These are phyloP conservation scores for Columba livia DNA, from an alignment of 2,113 vertebrate species.

Conservation along the genomic window DNA sequence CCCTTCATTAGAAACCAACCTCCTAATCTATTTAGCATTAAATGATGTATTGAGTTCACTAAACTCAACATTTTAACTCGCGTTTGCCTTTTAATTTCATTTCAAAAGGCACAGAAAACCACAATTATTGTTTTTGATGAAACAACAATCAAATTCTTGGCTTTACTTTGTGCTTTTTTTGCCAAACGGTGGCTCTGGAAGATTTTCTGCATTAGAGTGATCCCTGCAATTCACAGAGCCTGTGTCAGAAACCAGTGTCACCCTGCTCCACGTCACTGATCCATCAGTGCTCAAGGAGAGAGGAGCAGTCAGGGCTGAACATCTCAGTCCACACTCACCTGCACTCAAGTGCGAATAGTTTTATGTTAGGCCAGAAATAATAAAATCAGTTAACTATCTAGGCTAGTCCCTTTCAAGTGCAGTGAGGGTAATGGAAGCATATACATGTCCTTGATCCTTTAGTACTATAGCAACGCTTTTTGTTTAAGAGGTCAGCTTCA, in stretches of 20 bases:
- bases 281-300: accelerated
- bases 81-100: not conserved
- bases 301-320: not conserved
- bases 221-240: not conserved
- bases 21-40: not conserved
- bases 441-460: too few relatives aligned
- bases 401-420: not conserved
- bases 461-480: too few relatives aligned
- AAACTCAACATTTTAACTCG: not conserved
- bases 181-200: not conserved
- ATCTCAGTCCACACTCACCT: not conserved
- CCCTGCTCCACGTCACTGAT: not conserved
- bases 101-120: not conserved
- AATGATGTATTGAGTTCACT: not conserved
- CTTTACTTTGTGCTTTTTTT: not conserved
- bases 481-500: too few relatives aligned
- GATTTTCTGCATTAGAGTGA: not conserved
- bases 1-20: not conserved
- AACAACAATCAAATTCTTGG: not conserved
- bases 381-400: not conserved
- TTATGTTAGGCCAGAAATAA: not conserved
- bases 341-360: not conserved
- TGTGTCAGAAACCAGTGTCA: not conserved
- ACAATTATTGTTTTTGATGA: not conserved
- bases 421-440: not conserved